Percentiles rank a stretch among this genome's conserved stretches.
Conservation (phyloP, 1,140 invertebrate species). For the Polyergus mexicanus region DNA sequence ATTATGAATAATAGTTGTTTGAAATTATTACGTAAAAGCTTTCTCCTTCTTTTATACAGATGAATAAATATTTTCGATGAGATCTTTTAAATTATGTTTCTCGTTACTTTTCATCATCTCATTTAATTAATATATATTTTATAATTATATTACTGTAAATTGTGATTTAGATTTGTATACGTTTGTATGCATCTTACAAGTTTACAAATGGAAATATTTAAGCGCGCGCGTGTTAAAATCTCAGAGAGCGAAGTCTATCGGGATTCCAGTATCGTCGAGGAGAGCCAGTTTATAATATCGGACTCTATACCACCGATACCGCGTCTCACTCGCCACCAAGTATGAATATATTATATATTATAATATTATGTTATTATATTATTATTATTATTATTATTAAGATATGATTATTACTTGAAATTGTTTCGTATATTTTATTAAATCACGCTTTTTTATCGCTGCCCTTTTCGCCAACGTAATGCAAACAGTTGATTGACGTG, state of each 20-base stretch:
- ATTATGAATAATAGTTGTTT: background rate
- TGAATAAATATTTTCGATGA: too few relatives aligned
- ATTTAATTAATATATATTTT: too few relatives aligned
- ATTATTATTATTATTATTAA: too few relatives aligned
- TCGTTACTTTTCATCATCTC: too few relatives aligned
- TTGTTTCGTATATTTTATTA: background rate
- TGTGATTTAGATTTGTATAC: background rate
- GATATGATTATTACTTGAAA: background rate
- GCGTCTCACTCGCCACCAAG: background rate
- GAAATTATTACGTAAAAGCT: background rate
- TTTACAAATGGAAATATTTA: background rate
- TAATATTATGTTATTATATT: background rate
- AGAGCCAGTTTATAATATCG: slow-evolving; percentile 70
- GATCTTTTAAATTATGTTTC: too few relatives aligned
- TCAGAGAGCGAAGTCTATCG: slow-evolving; percentile 68
- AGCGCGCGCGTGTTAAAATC: slow-evolving; percentile 48
- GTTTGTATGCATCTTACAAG: background rate
- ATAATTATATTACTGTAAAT: too few relatives aligned
- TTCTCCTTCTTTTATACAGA: too few relatives aligned
- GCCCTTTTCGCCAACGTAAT: background rate
- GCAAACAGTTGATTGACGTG: background rate
- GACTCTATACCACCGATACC: slow-evolving; percentile 59
- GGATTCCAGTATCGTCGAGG: slow-evolving; percentile 51
- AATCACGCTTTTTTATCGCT: background rate
- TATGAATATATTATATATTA: slow-evolving; percentile 45